Evolutionary conservation across 2,113 vertebrate genomes (phyloP).

Genomic region (Lepisosteus osseus): DNA sequence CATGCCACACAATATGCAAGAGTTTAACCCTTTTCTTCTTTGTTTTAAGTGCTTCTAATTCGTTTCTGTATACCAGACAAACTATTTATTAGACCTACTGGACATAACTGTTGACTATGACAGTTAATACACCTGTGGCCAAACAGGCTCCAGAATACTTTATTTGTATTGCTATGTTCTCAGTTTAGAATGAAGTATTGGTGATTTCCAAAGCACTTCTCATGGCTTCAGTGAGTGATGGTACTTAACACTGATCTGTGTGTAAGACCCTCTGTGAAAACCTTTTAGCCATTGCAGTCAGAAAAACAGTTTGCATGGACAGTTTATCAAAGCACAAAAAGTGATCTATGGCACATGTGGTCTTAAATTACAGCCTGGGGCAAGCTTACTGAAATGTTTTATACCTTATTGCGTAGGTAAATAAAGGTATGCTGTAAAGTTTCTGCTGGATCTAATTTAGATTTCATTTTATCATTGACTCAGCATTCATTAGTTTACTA

Average conservation of each 20-base stretch:
- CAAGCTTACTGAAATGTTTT: constrained; percentile 50
- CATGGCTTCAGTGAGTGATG: constrained; percentile 37
- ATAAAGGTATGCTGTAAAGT: constrained; percentile 52
- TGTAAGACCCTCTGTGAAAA: constrained; percentile 27
- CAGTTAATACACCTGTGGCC: not conserved
- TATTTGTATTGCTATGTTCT: not conserved
- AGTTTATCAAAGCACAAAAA: constrained; percentile 34
- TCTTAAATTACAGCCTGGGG: constrained; percentile 38
- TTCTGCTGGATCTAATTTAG: constrained; percentile 44
- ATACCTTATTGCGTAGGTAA: constrained; percentile 51
- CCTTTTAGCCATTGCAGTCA: constrained; percentile 24
- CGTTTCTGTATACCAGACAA: not conserved
- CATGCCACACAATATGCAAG: not conserved
- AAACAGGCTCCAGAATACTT: not conserved
- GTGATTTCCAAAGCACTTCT: not conserved
- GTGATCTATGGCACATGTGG: constrained; percentile 28
- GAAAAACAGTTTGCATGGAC: constrained; percentile 31
- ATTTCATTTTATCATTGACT: constrained; percentile 59
- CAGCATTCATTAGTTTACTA: constrained; percentile 48
- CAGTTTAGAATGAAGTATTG: not conserved
- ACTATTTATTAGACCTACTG: not conserved
- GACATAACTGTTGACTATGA: not conserved
- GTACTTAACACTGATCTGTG: constrained; percentile 41
- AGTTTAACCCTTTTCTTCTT: no score
- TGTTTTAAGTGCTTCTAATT: not conserved